Conservation (phyloP, 1,140 invertebrate species). For the Drusus annulatus region DNA sequence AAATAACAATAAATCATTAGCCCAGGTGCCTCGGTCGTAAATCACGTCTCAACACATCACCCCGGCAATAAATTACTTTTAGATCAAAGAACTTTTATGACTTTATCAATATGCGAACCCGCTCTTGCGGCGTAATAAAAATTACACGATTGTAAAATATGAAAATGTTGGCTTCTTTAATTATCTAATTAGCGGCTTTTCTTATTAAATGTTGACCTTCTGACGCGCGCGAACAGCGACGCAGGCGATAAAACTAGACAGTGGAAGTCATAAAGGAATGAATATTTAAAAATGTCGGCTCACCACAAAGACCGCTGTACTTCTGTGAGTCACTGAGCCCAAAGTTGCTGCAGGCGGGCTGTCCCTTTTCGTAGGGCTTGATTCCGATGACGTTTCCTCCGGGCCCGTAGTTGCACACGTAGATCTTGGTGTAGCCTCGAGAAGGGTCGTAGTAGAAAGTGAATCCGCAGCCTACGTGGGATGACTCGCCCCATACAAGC, state of each 20-base stretch:
- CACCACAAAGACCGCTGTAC: slow-evolving; percentile 85
- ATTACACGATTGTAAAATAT: slow-evolving; percentile 1
- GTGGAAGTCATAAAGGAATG: slow-evolving; percentile 33
- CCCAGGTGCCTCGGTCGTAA: too few relatives aligned
- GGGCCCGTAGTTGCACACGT: slow-evolving; percentile 90
- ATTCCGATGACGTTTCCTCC: slow-evolving; percentile 85
- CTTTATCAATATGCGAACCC: not conserved
- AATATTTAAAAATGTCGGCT: slow-evolving; percentile 61
- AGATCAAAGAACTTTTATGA: slow-evolving; percentile 2
- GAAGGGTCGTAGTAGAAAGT: slow-evolving; percentile 81
- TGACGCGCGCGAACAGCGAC: not conserved
- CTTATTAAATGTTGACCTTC: not conserved
- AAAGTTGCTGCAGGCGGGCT: slow-evolving; percentile 79
- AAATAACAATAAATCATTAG: slow-evolving; percentile 5
- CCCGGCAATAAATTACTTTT: not conserved
- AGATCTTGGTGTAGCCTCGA: slow-evolving; percentile 84
- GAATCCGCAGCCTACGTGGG: slow-evolving; percentile 85
- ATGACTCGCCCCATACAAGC: slow-evolving; percentile 86
- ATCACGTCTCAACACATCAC: too few relatives aligned
- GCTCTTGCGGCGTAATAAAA: not conserved
- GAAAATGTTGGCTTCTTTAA: not conserved
- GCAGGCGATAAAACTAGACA: not conserved
- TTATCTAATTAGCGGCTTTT: slow-evolving; percentile 9
- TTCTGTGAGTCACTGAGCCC: slow-evolving; percentile 79
- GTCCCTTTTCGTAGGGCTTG: slow-evolving; percentile 82